Evolutionary conservation across 1,140 invertebrate species (phyloP).

Genomic region (Danaus melanippus): DNA sequence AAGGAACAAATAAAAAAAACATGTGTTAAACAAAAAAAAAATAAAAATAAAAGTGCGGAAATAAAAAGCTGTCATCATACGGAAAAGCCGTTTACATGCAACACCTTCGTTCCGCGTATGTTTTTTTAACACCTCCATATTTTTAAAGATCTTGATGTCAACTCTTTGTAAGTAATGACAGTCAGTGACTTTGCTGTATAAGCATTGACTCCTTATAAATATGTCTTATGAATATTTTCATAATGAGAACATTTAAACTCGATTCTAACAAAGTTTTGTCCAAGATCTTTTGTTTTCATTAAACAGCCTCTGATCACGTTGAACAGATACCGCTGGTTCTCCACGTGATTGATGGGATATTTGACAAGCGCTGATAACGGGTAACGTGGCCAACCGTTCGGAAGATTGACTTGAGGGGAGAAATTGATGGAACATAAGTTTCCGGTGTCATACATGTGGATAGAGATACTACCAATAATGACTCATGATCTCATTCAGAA

Average conservation of each 20-base stretch:
- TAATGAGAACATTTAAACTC: slow-evolving; percentile 8
- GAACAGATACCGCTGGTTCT: slow-evolving; percentile 38
- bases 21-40: slow-evolving; percentile 20
- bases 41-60: slow-evolving; percentile 37
- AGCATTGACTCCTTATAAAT: no score
- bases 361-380: slow-evolving; percentile 53
- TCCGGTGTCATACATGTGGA: slow-evolving; percentile 41
- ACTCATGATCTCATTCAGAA: slow-evolving; percentile 7
- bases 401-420: slow-evolving; percentile 56
- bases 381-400: slow-evolving; percentile 48
- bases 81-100: no score
- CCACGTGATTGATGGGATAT: slow-evolving; percentile 58
- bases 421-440: slow-evolving; percentile 46
- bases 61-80: slow-evolving; percentile 28
- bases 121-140: no score
- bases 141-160: no score
- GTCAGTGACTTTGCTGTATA: no score
- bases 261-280: slow-evolving; percentile 34
- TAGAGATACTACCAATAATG: slow-evolving; percentile 37
- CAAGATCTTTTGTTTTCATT: slow-evolving; percentile 49
- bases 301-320: slow-evolving; percentile 45
- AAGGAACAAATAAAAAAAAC: slow-evolving; percentile 45
- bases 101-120: no score
- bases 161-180: no score
- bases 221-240: no score